Percentiles rank a stretch among this genome's conserved stretches.
Evolutionary conservation across 1,140 invertebrate genomes (phyloP).

Genomic region (Orius insidiosus): DNA sequence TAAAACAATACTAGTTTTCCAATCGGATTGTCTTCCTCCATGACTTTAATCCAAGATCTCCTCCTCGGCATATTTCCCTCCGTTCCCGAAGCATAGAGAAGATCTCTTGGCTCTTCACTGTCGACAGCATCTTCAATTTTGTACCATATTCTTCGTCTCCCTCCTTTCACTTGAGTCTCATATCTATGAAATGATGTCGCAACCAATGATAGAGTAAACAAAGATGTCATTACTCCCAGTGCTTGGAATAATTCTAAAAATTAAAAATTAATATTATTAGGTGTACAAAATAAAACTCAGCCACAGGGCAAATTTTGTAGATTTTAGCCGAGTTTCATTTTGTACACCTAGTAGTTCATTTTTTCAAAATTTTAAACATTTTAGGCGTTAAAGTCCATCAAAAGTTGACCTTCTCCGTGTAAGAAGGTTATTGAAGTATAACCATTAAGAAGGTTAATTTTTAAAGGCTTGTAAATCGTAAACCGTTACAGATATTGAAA

Average conservation of each 20-base stretch:
- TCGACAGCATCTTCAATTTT: neutral
- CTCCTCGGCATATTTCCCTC: neutral
- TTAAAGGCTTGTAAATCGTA: too few relatives aligned
- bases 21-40: constrained; percentile 15
- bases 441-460: too few relatives aligned
- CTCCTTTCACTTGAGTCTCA: constrained; percentile 16
- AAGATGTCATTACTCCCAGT: constrained; percentile 11
- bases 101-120: neutral
- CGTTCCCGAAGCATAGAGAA: neutral
- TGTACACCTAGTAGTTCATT: too few relatives aligned
- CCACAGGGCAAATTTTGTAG: too few relatives aligned
- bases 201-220: constrained; percentile 10
- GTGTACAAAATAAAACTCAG: too few relatives aligned
- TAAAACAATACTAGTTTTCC: constrained; percentile 15
- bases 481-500: too few relatives aligned
- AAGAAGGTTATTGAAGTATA: too few relatives aligned
- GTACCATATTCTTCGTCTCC: constrained; percentile 13
- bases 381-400: too few relatives aligned
- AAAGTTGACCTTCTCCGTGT: too few relatives aligned
- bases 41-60: constrained; percentile 4
- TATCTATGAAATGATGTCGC: constrained; percentile 16
- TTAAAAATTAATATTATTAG: too few relatives aligned
- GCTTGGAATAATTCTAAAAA: constrained; percentile 6
- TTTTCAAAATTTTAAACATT: too few relatives aligned
- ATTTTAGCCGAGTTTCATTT: too few relatives aligned